Conservation (phyloP, 1,140 invertebrate species). For the Heterodera schachtii region DNA sequence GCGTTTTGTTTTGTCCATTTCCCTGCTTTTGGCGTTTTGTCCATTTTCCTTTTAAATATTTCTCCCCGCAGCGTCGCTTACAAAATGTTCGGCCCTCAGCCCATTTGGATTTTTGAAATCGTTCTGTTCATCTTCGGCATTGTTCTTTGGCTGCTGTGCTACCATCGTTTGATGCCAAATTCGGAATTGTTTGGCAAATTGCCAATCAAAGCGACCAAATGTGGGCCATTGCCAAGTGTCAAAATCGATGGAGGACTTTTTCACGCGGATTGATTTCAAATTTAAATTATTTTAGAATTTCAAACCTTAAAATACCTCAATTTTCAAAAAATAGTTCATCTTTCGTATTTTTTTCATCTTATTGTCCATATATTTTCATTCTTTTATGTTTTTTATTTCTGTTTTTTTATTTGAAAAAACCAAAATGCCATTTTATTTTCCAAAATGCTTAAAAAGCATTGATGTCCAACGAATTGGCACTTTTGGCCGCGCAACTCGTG, state of each 20-base stretch:
- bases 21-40: no score
- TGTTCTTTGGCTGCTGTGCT: conserved; percentile 36
- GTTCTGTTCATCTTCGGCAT: conserved; percentile 7
- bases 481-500: no score
- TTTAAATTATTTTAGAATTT: neutral
- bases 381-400: conserved; percentile 5
- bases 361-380: neutral
- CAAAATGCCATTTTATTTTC: neutral
- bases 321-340: no score
- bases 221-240: conserved; percentile 9
- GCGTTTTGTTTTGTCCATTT: no score
- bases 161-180: conserved; percentile 32
- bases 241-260: conserved; percentile 9
- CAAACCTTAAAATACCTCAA: no score
- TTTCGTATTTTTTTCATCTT: neutral
- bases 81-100: conserved; percentile 28
- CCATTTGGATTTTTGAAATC: conserved; percentile 32
- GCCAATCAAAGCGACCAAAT: neutral
- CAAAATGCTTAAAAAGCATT: neutral
- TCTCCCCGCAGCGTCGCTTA: conserved; percentile 27
- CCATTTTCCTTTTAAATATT: no score
- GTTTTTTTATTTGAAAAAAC: neutral
- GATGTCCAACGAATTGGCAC: no score
- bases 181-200: neutral
- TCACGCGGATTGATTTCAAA: neutral